These are phyloP conservation scores for Polyploca ridens DNA, from an alignment of 2,888 invertebrate species.

Conservation along the genomic window DNA sequence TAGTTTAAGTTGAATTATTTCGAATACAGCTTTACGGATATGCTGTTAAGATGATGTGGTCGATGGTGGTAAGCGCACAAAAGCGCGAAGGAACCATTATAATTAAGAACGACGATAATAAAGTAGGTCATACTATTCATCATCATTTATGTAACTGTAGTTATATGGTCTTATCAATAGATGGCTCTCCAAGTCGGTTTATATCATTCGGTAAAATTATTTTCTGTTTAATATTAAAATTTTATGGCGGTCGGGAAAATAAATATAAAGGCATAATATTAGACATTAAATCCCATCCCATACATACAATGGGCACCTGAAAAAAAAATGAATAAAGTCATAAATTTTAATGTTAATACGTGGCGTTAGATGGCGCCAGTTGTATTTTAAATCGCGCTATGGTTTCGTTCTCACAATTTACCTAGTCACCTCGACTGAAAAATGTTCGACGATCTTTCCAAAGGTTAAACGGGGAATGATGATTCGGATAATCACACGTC, in stretches of 20 bases:
- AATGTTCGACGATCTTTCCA: constrained; percentile 66
- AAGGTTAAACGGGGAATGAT: constrained; percentile 82
- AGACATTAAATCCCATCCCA: not conserved
- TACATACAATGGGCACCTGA: no score
- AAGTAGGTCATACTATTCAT: not conserved
- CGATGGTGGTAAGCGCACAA: no score
- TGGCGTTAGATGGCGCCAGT: constrained; percentile 58
- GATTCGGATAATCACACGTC: constrained; percentile 71
- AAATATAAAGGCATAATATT: not conserved
- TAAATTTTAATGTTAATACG: constrained; percentile 9
- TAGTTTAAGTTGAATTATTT: no score
- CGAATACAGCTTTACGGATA: no score
- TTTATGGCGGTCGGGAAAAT: not conserved
- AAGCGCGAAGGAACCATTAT: no score
- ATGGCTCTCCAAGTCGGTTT: not conserved
- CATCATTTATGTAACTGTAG: not conserved
- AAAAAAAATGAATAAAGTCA: no score
- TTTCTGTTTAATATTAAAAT: not conserved
- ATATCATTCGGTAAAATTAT: not conserved
- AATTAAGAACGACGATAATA: no score
- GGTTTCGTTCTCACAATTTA: constrained; percentile 37
- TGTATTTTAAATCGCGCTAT: constrained; percentile 51
- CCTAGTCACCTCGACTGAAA: constrained; percentile 11
- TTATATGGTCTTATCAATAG: not conserved
- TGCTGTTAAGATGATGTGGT: no score